Evolutionary conservation across 2,113 vertebrate genomes (phyloP).

Genomic region (Ctenomys sociabilis): DNA sequence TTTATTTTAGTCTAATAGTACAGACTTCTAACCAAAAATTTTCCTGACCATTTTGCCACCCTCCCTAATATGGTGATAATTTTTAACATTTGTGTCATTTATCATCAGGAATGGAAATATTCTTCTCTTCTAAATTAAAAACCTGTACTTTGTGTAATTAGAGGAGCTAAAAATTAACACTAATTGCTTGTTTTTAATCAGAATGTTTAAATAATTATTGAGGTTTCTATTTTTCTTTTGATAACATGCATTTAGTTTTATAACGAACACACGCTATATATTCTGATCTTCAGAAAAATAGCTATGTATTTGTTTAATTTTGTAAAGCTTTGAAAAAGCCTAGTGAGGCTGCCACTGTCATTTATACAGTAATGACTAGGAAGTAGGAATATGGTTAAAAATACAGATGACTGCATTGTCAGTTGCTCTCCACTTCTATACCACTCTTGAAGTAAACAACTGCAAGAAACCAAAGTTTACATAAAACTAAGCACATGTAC

Average conservation of each 20-base stretch:
- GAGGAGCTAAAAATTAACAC: constrained; percentile 62
- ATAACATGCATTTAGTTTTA: constrained; percentile 60
- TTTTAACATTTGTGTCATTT: constrained; percentile 27
- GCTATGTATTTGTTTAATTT: constrained; percentile 29
- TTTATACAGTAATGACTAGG: constrained; percentile 25
- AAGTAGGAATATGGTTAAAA: neutral
- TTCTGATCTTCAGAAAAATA: constrained; percentile 46
- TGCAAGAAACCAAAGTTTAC: neutral
- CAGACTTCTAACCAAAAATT: neutral
- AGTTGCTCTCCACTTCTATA: neutral
- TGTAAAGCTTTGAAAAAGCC: constrained; percentile 1
- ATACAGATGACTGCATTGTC: constrained; percentile 38
- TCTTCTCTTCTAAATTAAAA: constrained; percentile 53
- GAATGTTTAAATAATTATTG: constrained; percentile 70
- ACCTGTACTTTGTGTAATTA: constrained; percentile 28
- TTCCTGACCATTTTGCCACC: neutral
- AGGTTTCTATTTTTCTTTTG: constrained; percentile 53
- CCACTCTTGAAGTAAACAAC: neutral
- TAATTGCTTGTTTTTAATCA: constrained; percentile 67
- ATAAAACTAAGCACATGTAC: neutral
- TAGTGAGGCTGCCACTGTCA: neutral
- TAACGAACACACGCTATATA: constrained; percentile 18
- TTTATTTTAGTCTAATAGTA: neutral
- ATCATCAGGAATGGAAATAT: constrained; percentile 41
- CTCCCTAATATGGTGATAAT: neutral